Conservation (phyloP, 2,888 invertebrate species). For the Ommatoiulus sabulosus region DNA sequence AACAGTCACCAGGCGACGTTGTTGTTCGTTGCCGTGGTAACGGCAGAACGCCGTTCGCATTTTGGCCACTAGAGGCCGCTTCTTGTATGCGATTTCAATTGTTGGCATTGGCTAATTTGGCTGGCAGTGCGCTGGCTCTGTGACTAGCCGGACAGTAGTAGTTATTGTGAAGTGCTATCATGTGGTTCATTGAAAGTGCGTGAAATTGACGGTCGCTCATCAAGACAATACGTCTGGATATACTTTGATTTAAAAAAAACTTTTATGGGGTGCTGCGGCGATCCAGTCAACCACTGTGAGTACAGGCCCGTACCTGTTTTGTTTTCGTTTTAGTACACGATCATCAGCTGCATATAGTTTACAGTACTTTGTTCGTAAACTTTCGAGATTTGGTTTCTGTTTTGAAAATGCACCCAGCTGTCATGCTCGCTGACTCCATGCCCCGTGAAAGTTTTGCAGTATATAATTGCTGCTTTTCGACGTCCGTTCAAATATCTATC, state of each 20-base stretch:
- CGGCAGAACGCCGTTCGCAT: not conserved
- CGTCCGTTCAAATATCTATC: not conserved
- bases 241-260: not conserved
- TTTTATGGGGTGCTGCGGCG: slow-evolving; percentile 11
- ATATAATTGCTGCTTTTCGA: not conserved
- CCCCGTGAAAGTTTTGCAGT: no score
- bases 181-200: not conserved
- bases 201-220: not conserved
- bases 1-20: no score
- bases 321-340: not conserved
- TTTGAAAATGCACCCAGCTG: not conserved
- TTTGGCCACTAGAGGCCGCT: not conserved
- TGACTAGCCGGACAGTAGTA: not conserved
- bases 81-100: not conserved
- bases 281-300: not conserved
- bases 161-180: not conserved
- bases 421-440: not conserved
- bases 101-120: no score
- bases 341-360: no score
- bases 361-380: not conserved
- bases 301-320: not conserved
- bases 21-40: not conserved
- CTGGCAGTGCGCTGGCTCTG: not conserved
- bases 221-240: not conserved
- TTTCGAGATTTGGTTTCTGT: not conserved